Evolutionary conservation across 2,888 invertebrate species (phyloP).

Genomic region (Nezara viridula): DNA sequence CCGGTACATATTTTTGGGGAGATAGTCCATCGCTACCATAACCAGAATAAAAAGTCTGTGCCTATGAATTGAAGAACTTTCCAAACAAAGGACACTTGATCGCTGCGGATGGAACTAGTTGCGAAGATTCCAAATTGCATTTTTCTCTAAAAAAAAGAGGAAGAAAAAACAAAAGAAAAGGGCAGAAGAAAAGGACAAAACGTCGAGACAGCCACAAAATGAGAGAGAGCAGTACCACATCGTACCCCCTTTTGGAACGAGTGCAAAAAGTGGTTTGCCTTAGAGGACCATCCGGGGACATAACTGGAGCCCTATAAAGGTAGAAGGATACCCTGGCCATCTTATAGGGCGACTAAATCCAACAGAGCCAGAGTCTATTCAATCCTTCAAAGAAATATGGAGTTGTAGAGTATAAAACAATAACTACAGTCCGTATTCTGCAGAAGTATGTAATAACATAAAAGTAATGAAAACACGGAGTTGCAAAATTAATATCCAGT

Average conservation of each 20-base stretch:
- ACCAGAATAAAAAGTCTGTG: no score
- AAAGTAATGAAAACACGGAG: no score
- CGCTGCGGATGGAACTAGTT: background rate
- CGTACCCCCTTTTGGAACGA: background rate
- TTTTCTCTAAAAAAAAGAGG: background rate
- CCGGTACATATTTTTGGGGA: no score
- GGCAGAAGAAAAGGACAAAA: background rate
- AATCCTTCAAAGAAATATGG: background rate
- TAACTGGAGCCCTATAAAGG: background rate
- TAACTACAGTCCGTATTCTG: background rate
- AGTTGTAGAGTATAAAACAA: background rate
- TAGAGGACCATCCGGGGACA: background rate
- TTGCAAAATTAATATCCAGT: no score
- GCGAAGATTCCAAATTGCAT: background rate
- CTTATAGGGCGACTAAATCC: background rate
- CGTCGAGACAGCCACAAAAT: background rate
- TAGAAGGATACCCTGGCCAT: background rate
- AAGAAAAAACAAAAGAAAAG: background rate
- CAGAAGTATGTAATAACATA: background rate
- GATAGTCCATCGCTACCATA: no score
- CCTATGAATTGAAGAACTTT: no score
- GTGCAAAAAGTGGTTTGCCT: slow-evolving; percentile 4
- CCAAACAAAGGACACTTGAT: background rate
- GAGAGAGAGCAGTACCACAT: background rate
- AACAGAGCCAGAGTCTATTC: background rate